Percentiles rank a stretch among this genome's conserved stretches.
Evolutionary conservation across 2,888 invertebrate genomes (phyloP).

Genomic region (Temnothorax unifasciatus): DNA sequence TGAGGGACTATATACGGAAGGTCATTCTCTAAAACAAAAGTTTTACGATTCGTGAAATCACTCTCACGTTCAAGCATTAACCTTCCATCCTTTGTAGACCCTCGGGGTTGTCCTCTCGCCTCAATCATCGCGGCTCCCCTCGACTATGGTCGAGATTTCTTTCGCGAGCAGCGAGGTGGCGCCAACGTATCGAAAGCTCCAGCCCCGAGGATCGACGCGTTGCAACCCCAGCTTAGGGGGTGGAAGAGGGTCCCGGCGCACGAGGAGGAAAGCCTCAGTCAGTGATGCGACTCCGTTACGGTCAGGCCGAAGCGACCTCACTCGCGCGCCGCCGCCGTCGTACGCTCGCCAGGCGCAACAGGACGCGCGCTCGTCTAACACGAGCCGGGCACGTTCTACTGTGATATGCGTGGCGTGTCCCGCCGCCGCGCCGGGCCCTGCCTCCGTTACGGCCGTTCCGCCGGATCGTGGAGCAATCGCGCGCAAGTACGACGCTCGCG

Average conservation of each 20-base stretch:
- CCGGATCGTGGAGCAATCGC: constrained; percentile 24
- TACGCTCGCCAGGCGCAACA: constrained; percentile 58
- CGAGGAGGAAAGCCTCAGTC: constrained; percentile 78
- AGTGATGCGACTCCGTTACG: constrained; percentile 84
- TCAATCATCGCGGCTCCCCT: neutral
- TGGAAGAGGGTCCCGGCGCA: constrained; percentile 21
- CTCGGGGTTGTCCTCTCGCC: neutral
- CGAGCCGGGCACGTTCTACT: constrained; percentile 33
- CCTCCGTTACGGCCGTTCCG: constrained; percentile 31
- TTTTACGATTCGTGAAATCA: neutral
- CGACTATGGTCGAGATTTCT: constrained; percentile 67
- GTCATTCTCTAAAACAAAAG: neutral
- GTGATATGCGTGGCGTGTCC: constrained; percentile 44
- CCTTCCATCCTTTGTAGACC: neutral
- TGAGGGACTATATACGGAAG: neutral
- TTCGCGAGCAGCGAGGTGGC: constrained; percentile 79
- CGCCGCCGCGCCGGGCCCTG: neutral
- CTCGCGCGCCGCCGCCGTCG: constrained; percentile 18
- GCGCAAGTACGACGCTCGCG: constrained; percentile 33
- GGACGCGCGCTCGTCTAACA: constrained; percentile 59
- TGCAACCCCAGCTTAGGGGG: constrained; percentile 26
- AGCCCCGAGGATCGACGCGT: constrained; percentile 64
- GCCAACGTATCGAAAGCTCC: constrained; percentile 79
- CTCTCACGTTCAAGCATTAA: neutral
- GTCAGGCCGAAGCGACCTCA: constrained; percentile 75